Base-by-base conservation (phyloP, 64 coral and sea anemone genomes). In the Pachyseris speciosa region DNA sequence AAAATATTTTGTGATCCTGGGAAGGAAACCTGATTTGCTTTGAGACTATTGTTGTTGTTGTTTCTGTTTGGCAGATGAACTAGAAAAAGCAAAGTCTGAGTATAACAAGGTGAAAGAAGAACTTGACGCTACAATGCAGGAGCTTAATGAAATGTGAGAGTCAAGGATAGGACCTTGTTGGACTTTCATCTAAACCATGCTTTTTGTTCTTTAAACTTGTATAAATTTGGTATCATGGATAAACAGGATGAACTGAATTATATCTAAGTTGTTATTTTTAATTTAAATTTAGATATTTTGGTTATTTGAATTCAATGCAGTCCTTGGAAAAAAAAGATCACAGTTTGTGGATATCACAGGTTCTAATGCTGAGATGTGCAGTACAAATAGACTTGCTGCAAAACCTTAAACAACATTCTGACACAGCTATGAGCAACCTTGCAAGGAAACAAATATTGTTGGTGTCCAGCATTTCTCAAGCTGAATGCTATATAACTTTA, bases 71-170 rank as follows among this genome's bases (percentile, higher is more conserved):
- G 36, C 77, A 97, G 95, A 22, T 44, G 95, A 97, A 48, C 91
- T 97, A 1, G 95, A 97, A 19, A 86, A 64, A 43, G 70, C 78
- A 32, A 97, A 97, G 74, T 8, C 13, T 12, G 90, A 97, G 11
- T 97, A 93, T 86, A 32, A 71, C 7, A 94, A 93, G 38, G 91
- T 93, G 2, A 97, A 97, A 19, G 70, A 90, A 25, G 95, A 97
- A 79, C 79, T 97, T 7, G 95, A 97, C n/a, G 2, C 36, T 10
- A 97, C 95, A 47, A 91, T 97, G 43, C 69, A 80, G n/a, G 95
- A 97, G 70, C 77, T 97, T 24, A 92, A 37, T 27, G 89, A 92
- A 44, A 92, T 92, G 89, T 92, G 53, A 81, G 22, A 81, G 4
- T 22, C 8, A 5, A 13, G 27, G 37, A 37, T 7, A 12, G 38